Percentiles rank a stretch among this genome's conserved stretches.
Conservation (phyloP, 2,888 invertebrate species). For the Druceiella hillmani region DNA sequence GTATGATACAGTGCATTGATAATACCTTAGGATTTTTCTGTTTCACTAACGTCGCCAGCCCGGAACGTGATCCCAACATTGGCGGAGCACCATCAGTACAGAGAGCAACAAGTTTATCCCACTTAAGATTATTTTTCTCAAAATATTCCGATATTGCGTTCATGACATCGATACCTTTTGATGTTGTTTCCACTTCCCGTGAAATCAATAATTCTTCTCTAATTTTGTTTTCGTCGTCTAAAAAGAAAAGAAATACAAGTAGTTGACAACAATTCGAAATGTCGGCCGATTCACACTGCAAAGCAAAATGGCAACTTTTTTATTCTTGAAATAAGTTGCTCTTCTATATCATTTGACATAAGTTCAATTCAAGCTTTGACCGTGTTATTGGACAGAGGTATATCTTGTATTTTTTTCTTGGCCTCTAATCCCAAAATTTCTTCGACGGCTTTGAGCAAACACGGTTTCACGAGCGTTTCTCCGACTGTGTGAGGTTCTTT, state of each 20-base stretch:
- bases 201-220: slow-evolving; percentile 6
- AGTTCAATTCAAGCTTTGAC: slow-evolving; percentile 3
- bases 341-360: slow-evolving; percentile 6
- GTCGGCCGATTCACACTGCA: slow-evolving; percentile 10
- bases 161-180: neutral
- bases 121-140: too few species aligned
- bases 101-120: too few species aligned
- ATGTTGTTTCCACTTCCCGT: slow-evolving; percentile 3
- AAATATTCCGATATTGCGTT: neutral
- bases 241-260: slow-evolving; percentile 9
- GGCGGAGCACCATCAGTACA: too few species aligned
- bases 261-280: slow-evolving; percentile 8
- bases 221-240: slow-evolving; percentile 6
- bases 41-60: too few species aligned
- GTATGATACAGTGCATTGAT: too few species aligned
- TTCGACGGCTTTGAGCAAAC: slow-evolving; percentile 6
- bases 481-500: slow-evolving; percentile 4
- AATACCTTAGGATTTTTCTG: too few species aligned
- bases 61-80: too few species aligned
- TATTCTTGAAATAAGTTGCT: slow-evolving; percentile 4
- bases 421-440: slow-evolving; percentile 6
- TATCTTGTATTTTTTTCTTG: slow-evolving; percentile 6
- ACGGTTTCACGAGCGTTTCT: slow-evolving; percentile 4
- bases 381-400: slow-evolving; percentile 5
- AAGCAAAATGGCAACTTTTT: slow-evolving; percentile 6